Conservation (phyloP, 2,888 invertebrate species). For the Drosophila hamatofila region DNA sequence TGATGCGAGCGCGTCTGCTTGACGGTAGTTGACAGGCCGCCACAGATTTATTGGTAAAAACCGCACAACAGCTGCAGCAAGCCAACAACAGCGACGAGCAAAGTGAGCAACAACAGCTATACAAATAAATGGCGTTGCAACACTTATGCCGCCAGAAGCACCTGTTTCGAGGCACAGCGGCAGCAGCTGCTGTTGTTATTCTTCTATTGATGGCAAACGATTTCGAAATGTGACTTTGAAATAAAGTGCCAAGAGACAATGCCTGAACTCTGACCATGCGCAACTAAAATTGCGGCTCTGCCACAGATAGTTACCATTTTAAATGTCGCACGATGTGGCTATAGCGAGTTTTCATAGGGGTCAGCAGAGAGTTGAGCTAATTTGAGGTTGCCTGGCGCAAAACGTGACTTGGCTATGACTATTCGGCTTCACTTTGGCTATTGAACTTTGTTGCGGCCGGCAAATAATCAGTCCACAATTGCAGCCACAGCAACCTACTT, state of each 20-base stretch:
- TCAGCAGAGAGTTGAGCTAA: slow-evolving; percentile 63
- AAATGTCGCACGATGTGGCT: slow-evolving; percentile 69
- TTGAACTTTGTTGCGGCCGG: slow-evolving; percentile 70
- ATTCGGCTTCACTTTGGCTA: slow-evolving; percentile 64
- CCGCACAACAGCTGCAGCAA: slow-evolving; percentile 47
- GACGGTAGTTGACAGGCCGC: slow-evolving; percentile 53
- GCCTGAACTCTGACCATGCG: slow-evolving; percentile 55
- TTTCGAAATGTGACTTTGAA: slow-evolving; percentile 72
- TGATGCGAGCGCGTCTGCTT: slow-evolving; percentile 45
- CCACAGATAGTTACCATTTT: slow-evolving; percentile 41
- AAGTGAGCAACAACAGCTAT: slow-evolving; percentile 25
- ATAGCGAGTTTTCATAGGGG: slow-evolving; percentile 49
- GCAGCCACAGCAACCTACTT: slow-evolving; percentile 63
- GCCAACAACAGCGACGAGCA: slow-evolving; percentile 14
- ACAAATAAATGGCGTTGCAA: slow-evolving; percentile 66
- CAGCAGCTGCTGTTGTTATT: slow-evolving; percentile 36
- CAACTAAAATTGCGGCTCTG: slow-evolving; percentile 24
- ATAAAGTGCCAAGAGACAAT: slow-evolving; percentile 40
- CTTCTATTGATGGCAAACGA: slow-evolving; percentile 58
- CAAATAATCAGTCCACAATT: slow-evolving; percentile 54
- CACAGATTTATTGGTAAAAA: slow-evolving; percentile 60
- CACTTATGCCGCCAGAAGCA: slow-evolving; percentile 58
- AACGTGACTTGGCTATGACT: slow-evolving; percentile 59
- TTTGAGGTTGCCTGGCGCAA: slow-evolving; percentile 56
- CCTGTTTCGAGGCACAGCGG: slow-evolving; percentile 38